Evolutionary conservation across 1,140 invertebrate species (phyloP).

Genomic region (Eueides isabella): DNA sequence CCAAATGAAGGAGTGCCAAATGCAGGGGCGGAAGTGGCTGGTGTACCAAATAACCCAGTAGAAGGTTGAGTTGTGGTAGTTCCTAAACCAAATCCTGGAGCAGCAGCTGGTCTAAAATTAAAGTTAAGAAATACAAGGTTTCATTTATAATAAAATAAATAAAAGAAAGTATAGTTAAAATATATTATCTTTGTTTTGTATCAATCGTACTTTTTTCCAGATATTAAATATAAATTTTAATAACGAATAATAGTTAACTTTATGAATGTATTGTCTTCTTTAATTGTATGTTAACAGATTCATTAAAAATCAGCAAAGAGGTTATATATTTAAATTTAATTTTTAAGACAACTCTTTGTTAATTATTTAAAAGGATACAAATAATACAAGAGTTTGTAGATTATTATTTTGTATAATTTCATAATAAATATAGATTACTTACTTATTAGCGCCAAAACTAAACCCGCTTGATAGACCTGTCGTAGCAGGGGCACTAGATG

Average conservation of each 20-base stretch:
- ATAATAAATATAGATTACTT: constrained; percentile 39
- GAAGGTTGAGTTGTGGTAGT: constrained; percentile 63
- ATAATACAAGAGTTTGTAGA: not conserved
- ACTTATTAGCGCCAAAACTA: constrained; percentile 77
- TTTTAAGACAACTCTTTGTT: not conserved
- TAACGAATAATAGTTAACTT: too few relatives aligned
- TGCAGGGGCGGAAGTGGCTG: constrained; percentile 50
- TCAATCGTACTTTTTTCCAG: too few relatives aligned
- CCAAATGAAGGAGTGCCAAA: constrained; percentile 54
- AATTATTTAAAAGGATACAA: not conserved
- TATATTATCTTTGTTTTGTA: too few relatives aligned
- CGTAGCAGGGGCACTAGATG: constrained; percentile 71
- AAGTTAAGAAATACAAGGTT: not conserved
- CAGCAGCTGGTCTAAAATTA: constrained; percentile 56
- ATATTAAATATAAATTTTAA: too few relatives aligned
- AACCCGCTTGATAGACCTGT: constrained; percentile 64
- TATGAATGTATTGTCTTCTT: too few relatives aligned
- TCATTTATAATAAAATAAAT: not conserved
- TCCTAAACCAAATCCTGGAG: constrained; percentile 65
- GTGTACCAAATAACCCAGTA: constrained; percentile 63
- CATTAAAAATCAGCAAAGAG: not conserved
- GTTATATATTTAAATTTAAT: not conserved
- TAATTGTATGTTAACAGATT: not conserved
- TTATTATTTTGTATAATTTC: not conserved
- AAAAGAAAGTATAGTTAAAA: not conserved